A percentile compares a stretch with the other conserved stretches of the same genome.
Conservation (phyloP, 2,113 vertebrate genomes). For the Aythya baeri region DNA sequence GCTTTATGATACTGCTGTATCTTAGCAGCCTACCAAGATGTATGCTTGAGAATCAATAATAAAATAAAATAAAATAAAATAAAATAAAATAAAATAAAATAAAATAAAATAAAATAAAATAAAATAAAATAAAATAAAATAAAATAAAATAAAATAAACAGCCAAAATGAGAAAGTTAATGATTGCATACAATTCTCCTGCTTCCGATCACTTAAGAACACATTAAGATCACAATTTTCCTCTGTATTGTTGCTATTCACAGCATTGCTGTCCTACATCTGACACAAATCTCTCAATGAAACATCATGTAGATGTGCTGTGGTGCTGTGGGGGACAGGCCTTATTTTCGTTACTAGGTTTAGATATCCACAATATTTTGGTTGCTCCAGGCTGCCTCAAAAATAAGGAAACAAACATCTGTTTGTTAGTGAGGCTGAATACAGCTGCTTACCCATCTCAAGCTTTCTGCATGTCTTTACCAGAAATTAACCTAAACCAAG, state of each 20-base stretch:
- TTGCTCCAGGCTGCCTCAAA: neutral
- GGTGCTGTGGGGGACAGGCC: accelerated
- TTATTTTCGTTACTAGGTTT: neutral
- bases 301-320: neutral
- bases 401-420: constrained; percentile 29
- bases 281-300: neutral
- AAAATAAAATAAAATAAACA: neutral
- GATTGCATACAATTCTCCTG: neutral
- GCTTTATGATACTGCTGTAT: neutral
- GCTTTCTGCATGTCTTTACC: neutral
- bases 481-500: neutral
- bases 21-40: neutral
- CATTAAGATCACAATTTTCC: neutral
- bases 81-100: neutral
- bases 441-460: neutral
- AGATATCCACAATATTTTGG: neutral
- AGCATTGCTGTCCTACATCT: neutral
- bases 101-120: no score
- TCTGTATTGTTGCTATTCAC: neutral
- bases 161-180: neutral
- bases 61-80: neutral
- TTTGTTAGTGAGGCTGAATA: neutral
- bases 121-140: no score
- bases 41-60: neutral
- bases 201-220: neutral